Conservation (phyloP, 2,888 invertebrate species). For the Hydrotaea diabolus region DNA sequence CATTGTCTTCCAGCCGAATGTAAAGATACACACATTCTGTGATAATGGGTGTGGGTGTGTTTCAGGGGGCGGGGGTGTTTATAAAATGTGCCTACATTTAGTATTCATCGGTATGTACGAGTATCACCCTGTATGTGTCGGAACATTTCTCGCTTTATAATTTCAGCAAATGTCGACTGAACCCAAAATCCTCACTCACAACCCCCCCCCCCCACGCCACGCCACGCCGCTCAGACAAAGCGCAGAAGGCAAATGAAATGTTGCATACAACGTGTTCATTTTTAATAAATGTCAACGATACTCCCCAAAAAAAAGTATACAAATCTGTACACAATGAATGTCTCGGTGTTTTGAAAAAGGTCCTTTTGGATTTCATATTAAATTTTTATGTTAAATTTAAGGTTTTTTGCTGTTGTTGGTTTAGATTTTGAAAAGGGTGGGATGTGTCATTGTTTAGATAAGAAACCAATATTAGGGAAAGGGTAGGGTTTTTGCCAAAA, state of each 20-base stretch:
- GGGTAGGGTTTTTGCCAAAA: no score
- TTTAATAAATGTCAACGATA: slow-evolving; percentile 35
- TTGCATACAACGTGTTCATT: slow-evolving; percentile 27
- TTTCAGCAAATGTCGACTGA: neutral
- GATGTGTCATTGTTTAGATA: no score
- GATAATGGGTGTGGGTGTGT: neutral
- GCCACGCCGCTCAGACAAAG: neutral
- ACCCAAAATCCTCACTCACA: neutral
- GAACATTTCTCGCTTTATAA: neutral
- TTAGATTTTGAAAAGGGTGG: no score
- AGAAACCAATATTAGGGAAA: no score
- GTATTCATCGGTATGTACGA: neutral
- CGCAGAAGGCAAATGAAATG: slow-evolving; percentile 18
- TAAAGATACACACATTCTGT: neutral
- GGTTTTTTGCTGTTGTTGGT: neutral
- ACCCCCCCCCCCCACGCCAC: neutral
- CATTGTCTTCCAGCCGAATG: neutral
- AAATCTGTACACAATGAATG: neutral
- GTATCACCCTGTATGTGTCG: no score
- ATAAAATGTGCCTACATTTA: neutral
- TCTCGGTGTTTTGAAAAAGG: neutral
- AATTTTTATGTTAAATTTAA: neutral
- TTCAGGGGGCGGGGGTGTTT: neutral
- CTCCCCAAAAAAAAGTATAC: neutral
- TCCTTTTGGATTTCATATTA: neutral